These are phyloP conservation scores for Himalopsyche kuldschensis DNA, from an alignment of 2,888 invertebrate species.

Conservation along the genomic window DNA sequence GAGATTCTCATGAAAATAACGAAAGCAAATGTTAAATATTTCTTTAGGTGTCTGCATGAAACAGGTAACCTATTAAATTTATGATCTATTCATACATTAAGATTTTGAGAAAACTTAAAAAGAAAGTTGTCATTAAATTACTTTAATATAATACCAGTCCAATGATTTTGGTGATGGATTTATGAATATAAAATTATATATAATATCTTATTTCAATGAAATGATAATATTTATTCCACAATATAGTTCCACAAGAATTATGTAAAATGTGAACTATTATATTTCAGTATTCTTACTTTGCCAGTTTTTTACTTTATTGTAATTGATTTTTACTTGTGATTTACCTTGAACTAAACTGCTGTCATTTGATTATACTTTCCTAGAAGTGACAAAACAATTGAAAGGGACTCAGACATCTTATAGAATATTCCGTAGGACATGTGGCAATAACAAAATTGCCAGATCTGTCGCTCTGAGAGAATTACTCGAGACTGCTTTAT, in stretches of 20 bases:
- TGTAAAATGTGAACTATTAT: too few relatives aligned
- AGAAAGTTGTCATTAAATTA: neutral
- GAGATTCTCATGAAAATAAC: constrained; percentile 71
- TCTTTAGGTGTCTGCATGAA: constrained; percentile 72
- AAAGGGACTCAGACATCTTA: constrained; percentile 67
- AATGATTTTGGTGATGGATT: neutral
- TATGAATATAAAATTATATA: too few relatives aligned
- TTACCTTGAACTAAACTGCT: too few relatives aligned
- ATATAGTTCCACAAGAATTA: too few relatives aligned
- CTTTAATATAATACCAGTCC: neutral
- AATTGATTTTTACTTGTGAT: too few relatives aligned
- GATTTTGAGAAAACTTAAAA: too few relatives aligned
- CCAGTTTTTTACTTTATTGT: too few relatives aligned
- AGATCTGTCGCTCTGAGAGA: constrained; percentile 73
- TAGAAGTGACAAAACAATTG: constrained; percentile 65
- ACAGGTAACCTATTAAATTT: constrained; percentile 54
- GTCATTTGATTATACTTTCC: constrained; percentile 27
- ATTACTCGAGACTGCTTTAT: constrained; percentile 72
- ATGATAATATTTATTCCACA: neutral
- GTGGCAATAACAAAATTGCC: constrained; percentile 68
- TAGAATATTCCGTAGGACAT: constrained; percentile 66
- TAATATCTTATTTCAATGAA: too few relatives aligned
- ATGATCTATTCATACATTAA: too few relatives aligned
- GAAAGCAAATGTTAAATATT: constrained; percentile 72
- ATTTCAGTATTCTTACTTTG: too few relatives aligned